Evolutionary conservation across 2,797 vertebrate genomes (phyloP).

Genomic region (Falco concolor): DNA sequence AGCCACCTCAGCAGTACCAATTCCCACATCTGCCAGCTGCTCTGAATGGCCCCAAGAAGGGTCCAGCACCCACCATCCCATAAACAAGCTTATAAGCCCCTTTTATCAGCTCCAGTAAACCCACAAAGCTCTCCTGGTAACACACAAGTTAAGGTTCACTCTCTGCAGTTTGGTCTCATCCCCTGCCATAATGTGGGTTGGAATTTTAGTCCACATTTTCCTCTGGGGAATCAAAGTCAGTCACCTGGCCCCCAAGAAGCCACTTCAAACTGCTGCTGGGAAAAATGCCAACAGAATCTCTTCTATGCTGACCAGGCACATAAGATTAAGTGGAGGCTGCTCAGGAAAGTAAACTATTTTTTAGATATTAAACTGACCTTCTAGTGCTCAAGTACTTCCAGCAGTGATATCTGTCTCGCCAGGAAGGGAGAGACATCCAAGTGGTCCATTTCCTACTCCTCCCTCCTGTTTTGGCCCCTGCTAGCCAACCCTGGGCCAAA

Average conservation of each 20-base stretch:
- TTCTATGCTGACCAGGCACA: neutral
- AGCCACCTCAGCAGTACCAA: accelerated
- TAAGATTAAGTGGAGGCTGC: neutral
- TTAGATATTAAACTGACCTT: neutral
- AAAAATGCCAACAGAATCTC: neutral
- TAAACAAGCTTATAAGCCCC: accelerated
- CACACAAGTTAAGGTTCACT: neutral
- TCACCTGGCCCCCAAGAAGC: neutral
- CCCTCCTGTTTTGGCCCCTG: neutral
- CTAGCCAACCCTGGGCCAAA: neutral
- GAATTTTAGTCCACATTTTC: neutral
- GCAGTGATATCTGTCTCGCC: neutral
- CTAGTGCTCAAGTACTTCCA: neutral
- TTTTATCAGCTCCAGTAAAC: neutral
- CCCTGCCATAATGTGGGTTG: accelerated
- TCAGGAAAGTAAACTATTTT: neutral
- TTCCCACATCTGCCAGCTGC: neutral
- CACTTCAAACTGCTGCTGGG: neutral
- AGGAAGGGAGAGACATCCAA: neutral
- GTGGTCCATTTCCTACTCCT: neutral
- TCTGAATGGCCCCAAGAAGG: neutral
- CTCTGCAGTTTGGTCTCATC: neutral
- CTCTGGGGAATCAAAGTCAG: neutral
- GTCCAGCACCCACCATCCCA: neutral
- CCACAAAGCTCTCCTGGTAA: neutral